Conservation (phyloP, 2,888 invertebrate genomes). For the Agelastica alni region DNA sequence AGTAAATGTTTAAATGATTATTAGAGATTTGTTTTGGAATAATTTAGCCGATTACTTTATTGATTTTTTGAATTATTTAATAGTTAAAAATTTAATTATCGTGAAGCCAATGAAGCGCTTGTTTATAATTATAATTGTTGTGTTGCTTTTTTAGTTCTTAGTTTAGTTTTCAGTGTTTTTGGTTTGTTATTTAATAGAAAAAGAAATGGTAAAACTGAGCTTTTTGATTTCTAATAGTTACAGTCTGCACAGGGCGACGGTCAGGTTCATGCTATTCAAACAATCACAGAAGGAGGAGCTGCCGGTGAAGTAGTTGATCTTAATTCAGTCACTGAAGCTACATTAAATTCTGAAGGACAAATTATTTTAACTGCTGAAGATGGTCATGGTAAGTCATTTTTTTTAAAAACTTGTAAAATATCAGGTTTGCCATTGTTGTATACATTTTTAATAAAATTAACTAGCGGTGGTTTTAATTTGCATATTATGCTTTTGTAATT, state of each 20-base stretch:
- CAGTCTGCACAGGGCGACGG: constrained; percentile 67
- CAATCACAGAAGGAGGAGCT: constrained; percentile 75
- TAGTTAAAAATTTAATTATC: too few relatives aligned
- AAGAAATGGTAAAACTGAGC: constrained; percentile 17
- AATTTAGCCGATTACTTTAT: too few relatives aligned
- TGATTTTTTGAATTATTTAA: too few relatives aligned
- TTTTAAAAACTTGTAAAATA: too few relatives aligned
- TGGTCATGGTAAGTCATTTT: constrained; percentile 83
- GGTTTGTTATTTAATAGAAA: constrained; percentile 28
- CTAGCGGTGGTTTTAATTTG: too few relatives aligned
- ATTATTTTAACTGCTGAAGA: constrained; percentile 94
- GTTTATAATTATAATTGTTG: too few relatives aligned
- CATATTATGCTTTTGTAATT: too few relatives aligned
- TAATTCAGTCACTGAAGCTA: constrained; percentile 86
- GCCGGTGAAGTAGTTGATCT: constrained; percentile 86
- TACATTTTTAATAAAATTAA: too few relatives aligned
- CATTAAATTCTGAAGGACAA: constrained; percentile 90
- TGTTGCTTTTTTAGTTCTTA: neutral
- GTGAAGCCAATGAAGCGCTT: too few relatives aligned
- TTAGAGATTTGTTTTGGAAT: too few relatives aligned
- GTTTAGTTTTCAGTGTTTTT: constrained; percentile 24
- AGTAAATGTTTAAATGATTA: too few relatives aligned
- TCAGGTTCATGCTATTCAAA: constrained; percentile 69
- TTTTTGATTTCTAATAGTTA: constrained; percentile 57
- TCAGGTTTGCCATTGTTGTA: too few relatives aligned